Percentiles rank a stretch among this genome's conserved stretches.
Evolutionary conservation across 2,113 vertebrate species (phyloP).

Genomic region (Brachyhypopomus occidentalis): DNA sequence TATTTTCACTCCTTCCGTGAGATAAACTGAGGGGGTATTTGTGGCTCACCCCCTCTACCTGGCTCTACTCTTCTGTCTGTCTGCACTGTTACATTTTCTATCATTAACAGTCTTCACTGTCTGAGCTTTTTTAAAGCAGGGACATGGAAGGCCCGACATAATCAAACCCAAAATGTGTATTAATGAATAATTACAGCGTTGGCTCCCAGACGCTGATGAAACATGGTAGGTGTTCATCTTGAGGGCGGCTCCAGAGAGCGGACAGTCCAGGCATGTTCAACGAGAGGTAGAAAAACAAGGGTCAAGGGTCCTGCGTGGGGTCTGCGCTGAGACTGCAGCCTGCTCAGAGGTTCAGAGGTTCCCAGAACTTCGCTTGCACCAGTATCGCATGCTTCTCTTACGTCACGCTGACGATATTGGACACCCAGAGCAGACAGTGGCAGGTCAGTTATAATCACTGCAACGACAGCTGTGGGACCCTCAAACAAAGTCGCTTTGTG

Average conservation of each 20-base stretch:
- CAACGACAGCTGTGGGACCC: constrained; percentile 51
- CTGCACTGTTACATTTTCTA: not conserved
- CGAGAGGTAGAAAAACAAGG: not conserved
- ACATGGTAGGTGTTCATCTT: constrained; percentile 33
- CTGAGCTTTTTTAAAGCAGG: not conserved
- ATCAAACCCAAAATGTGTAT: constrained; percentile 45
- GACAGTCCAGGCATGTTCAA: constrained; percentile 2
- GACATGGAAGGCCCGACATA: constrained; percentile 7
- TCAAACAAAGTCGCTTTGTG: constrained; percentile 45
- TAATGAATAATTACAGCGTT: constrained; percentile 48
- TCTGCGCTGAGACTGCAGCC: constrained; percentile 15
- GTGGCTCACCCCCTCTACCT: not conserved
- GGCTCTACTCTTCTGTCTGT: not conserved
- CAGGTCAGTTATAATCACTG: constrained; percentile 45
- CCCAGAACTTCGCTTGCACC: constrained; percentile 25
- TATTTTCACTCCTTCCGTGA: constrained; percentile 24
- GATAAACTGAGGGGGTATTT: constrained; percentile 29
- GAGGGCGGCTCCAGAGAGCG: not conserved
- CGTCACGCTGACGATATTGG: not conserved
- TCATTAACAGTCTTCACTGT: constrained; percentile 35
- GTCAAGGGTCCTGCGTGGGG: constrained; percentile 4
- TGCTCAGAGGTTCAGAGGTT: constrained; percentile 5
- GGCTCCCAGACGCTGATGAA: constrained; percentile 41
- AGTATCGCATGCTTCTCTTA: not conserved
- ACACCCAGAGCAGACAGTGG: not conserved